phyloP scores from a whole-genome alignment of 1,140 invertebrate genomes.

The Drusus annulatus region DNA sequence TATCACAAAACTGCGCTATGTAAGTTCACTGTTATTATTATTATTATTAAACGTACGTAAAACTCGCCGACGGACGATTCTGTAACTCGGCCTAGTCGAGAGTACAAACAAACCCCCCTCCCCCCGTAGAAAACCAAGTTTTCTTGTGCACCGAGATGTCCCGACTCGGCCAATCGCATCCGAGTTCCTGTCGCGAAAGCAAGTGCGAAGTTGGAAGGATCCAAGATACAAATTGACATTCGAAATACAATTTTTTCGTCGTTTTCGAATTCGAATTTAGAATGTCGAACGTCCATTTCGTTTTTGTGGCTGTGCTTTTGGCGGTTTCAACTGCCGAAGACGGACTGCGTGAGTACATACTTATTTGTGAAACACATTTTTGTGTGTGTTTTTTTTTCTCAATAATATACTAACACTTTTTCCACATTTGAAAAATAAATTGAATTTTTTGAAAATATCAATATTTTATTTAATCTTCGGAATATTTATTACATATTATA shows the following conservation, averaged over 20 bases:
- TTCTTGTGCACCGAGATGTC: background rate
- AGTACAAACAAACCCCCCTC: background rate
- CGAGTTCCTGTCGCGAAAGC: background rate
- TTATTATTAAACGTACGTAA: no score
- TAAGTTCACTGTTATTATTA: no score
- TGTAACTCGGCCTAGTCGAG: no score
- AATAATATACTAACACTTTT: no score
- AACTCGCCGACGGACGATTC: no score
- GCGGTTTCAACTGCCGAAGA: background rate
- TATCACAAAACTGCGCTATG: no score
- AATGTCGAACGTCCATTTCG: background rate
- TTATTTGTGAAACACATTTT: no score
- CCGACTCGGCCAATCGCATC: background rate
- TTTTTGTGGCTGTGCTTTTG: background rate
- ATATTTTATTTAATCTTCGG: no score
- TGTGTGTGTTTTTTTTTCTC: no score
- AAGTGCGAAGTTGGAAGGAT: background rate
- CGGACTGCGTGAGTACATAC: conserved; percentile 1
- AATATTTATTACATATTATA: no score
- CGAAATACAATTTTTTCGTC: background rate
- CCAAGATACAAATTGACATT: background rate
- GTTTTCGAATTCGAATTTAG: background rate
- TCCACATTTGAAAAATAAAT: no score
- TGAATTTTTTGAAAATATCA: no score
- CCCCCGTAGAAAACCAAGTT: background rate